Evolutionary conservation across 2,797 vertebrate genomes (phyloP).

Genomic region (Halcyon badia): DNA sequence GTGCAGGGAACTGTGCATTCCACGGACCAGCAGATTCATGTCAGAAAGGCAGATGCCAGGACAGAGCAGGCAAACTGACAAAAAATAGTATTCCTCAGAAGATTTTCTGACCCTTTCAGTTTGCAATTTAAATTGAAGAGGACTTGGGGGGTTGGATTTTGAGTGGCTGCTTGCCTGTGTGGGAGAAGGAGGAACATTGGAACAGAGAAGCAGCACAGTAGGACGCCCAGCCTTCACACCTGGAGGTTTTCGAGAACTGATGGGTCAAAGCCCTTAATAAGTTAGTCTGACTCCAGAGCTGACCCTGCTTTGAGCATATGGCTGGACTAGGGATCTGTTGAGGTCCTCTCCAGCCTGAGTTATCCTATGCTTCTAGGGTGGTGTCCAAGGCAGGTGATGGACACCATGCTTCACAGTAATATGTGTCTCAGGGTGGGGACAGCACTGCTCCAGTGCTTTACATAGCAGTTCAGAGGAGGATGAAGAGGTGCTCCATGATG

Average conservation of each 20-base stretch:
- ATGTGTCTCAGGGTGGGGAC: rapidly evolving
- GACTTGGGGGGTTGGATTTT: no score
- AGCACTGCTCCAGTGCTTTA: rapidly evolving
- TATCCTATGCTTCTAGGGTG: background rate
- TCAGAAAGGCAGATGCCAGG: background rate
- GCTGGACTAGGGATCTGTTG: background rate
- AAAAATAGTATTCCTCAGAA: background rate
- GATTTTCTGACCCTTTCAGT: no score
- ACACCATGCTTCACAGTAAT: background rate
- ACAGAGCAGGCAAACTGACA: background rate
- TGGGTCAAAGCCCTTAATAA: background rate
- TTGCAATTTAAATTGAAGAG: no score
- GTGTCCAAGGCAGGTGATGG: background rate
- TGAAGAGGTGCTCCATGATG: background rate
- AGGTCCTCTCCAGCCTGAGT: background rate
- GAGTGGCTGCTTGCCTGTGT: no score
- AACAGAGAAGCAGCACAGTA: background rate
- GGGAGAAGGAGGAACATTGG: no score
- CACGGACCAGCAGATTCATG: background rate
- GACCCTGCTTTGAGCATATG: background rate
- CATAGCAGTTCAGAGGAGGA: background rate
- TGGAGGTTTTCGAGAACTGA: background rate
- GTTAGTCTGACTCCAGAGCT: background rate
- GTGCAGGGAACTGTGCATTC: background rate
- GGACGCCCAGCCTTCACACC: background rate